phyloP scores from a whole-genome alignment of 2,113 vertebrate genomes.

The Clupea harengus region DNA sequence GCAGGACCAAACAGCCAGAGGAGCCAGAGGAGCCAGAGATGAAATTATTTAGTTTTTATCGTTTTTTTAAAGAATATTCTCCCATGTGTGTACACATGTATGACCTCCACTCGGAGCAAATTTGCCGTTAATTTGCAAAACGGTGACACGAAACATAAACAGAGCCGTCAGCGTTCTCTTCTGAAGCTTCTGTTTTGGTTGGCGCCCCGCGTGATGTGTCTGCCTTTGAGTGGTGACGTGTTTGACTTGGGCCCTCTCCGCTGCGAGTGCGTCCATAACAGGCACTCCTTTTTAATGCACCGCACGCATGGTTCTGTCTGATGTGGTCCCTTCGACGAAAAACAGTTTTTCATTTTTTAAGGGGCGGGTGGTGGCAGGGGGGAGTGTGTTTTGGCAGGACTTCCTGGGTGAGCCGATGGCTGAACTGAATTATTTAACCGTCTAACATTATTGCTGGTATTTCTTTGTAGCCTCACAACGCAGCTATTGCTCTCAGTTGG shows the following conservation, averaged over 20 bases:
- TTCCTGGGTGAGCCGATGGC: slow-evolving; percentile 49
- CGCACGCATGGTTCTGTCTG: slow-evolving; percentile 52
- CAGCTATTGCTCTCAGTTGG: slow-evolving; percentile 67
- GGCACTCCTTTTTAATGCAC: not conserved
- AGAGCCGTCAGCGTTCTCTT: not conserved
- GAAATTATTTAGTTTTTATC: not conserved
- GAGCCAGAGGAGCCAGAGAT: slow-evolving; percentile 40
- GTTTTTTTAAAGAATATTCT: not conserved
- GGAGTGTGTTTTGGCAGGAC: slow-evolving; percentile 38
- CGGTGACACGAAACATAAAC: not conserved
- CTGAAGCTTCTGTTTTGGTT: not conserved
- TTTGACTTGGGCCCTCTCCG: slow-evolving; percentile 11
- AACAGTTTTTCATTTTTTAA: slow-evolving; percentile 28
- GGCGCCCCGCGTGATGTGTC: not conserved
- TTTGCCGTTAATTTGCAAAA: not conserved
- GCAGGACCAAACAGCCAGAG: slow-evolving; percentile 55
- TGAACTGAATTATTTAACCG: slow-evolving; percentile 52
- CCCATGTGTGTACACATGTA: not conserved
- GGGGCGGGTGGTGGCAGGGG: not conserved
- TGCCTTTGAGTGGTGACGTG: not conserved
- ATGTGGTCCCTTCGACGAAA: slow-evolving; percentile 56
- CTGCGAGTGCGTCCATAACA: not conserved
- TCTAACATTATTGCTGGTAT: slow-evolving; percentile 52
- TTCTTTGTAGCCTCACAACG: slow-evolving; percentile 30
- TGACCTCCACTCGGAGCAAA: not conserved